A percentile compares a stretch with the other conserved stretches of the same genome.
Conservation (phyloP, 2,888 invertebrate genomes). For the Polyploca ridens region DNA sequence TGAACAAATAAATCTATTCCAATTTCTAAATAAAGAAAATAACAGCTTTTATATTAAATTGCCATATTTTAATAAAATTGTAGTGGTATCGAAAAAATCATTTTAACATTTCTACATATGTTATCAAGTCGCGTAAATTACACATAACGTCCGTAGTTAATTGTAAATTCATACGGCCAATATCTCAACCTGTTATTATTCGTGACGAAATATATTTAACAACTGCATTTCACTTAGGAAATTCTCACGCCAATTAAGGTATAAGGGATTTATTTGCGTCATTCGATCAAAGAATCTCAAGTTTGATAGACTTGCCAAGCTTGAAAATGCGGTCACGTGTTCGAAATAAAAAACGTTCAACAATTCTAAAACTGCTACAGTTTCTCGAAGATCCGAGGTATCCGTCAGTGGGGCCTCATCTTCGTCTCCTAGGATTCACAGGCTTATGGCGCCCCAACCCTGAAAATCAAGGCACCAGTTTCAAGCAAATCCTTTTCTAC, state of each 20-base stretch:
- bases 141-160: constrained; percentile 35
- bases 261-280: constrained; percentile 1
- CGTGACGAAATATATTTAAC: constrained; percentile 45
- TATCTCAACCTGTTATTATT: constrained; percentile 51
- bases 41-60: background rate
- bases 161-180: constrained; percentile 46
- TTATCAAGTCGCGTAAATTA: constrained; percentile 36
- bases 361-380: constrained; percentile 27
- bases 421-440: constrained; percentile 44
- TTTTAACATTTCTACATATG: constrained; percentile 27
- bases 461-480: constrained; percentile 30
- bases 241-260: constrained; percentile 49
- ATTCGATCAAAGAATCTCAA: background rate
- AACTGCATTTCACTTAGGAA: constrained; percentile 43
- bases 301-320: background rate
- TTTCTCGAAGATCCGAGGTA: constrained; percentile 51
- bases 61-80: constrained; percentile 24
- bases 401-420: constrained; percentile 60
- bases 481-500: constrained; percentile 51
- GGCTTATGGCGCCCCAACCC: constrained; percentile 60
- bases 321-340: background rate
- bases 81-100: constrained; percentile 16
- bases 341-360: background rate
- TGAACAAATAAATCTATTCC: background rate
- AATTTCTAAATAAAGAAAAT: too few species aligned